phyloP scores from a whole-genome alignment of 2,797 vertebrate genomes.

The Mycteria americana region DNA sequence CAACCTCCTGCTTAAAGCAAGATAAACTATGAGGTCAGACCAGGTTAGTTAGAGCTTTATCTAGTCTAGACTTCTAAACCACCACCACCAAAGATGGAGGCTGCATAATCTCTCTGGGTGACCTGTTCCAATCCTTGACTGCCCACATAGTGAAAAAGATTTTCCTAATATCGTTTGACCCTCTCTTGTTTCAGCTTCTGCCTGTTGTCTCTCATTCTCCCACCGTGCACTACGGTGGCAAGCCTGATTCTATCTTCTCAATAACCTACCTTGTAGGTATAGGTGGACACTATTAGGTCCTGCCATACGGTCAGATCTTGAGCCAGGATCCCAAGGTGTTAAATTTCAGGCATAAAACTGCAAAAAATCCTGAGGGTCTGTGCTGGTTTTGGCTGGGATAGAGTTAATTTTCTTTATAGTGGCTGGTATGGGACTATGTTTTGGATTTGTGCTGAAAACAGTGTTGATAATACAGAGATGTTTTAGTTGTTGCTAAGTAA shows the following conservation, averaged over 20 bases:
- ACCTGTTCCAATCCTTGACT: background rate
- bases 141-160: background rate
- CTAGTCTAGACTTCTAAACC: background rate
- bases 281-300: background rate
- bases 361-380: background rate
- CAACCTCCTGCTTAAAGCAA: background rate
- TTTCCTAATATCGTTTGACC: background rate
- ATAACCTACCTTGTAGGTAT: background rate
- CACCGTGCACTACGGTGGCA: background rate
- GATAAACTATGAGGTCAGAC: background rate
- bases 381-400: too few relatives aligned
- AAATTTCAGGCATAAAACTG: background rate
- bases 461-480: too few relatives aligned
- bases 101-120: background rate
- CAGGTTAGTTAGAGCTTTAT: background rate
- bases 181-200: background rate
- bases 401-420: too few relatives aligned
- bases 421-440: too few relatives aligned
- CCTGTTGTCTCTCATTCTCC: background rate
- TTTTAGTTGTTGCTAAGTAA: too few relatives aligned
- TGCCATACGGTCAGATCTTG: background rate
- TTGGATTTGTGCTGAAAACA: too few relatives aligned
- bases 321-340: background rate
- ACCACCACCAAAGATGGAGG: rapidly evolving
- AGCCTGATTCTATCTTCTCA: background rate